Conservation (phyloP, 2,888 invertebrate species). For the Oegoconia quadripuncta region DNA sequence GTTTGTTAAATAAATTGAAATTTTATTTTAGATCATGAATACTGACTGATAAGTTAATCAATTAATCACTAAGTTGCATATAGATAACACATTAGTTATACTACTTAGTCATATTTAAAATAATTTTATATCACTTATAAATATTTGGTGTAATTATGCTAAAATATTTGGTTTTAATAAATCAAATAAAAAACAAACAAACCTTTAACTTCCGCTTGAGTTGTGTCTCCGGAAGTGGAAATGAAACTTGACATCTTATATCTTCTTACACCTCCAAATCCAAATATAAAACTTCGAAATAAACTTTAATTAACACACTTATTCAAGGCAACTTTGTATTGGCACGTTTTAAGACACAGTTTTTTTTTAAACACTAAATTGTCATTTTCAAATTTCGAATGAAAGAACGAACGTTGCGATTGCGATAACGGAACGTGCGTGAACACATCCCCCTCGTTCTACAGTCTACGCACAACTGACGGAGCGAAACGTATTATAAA, state of each 20-base stretch:
- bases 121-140: too few relatives aligned
- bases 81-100: too few relatives aligned
- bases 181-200: constrained; percentile 19
- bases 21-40: too few relatives aligned
- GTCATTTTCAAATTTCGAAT: constrained; percentile 24
- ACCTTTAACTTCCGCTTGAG: constrained; percentile 65
- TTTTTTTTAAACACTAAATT: constrained; percentile 21
- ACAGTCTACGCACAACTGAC: constrained; percentile 56
- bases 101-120: too few relatives aligned
- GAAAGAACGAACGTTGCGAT: constrained; percentile 15
- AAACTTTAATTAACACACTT: constrained; percentile 34
- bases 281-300: constrained; percentile 32
- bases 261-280: constrained; percentile 30
- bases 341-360: constrained; percentile 58
- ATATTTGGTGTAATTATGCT: too few relatives aligned
- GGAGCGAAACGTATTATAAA: constrained; percentile 43
- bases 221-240: constrained; percentile 43
- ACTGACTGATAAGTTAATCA: too few relatives aligned
- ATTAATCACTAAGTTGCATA: too few relatives aligned
- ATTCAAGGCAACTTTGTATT: constrained; percentile 36
- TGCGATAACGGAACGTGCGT: constrained; percentile 1
- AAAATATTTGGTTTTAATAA: not conserved
- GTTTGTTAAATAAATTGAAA: too few relatives aligned
- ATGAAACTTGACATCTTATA: constrained; percentile 60
- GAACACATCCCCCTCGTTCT: constrained; percentile 39